A percentile compares a stretch with the other conserved stretches of the same genome.
phyloP scores from a whole-genome alignment of 2,888 invertebrate genomes.

The Pedicia rivosa region DNA sequence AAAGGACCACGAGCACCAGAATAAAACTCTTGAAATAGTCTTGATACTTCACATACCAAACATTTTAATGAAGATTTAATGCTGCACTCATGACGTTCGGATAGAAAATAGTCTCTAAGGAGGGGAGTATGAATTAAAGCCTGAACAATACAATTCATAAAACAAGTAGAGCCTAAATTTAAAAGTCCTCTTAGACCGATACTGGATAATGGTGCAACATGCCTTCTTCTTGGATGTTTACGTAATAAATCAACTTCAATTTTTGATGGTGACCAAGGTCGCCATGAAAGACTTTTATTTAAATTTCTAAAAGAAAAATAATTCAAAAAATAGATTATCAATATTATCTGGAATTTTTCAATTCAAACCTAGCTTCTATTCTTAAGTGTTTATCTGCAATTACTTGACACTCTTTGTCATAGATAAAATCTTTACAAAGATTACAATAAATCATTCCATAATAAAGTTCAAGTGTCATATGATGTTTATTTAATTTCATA shows the following conservation, averaged over 20 bases:
- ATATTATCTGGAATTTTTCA: neutral
- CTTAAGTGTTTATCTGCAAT: constrained; percentile 37
- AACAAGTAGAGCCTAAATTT: constrained; percentile 95
- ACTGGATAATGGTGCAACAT: constrained; percentile 66
- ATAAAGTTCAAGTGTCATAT: constrained; percentile 69
- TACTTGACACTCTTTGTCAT: constrained; percentile 54
- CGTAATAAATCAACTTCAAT: constrained; percentile 61
- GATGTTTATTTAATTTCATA: constrained; percentile 63
- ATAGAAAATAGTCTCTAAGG: constrained; percentile 86
- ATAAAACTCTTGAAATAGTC: constrained; percentile 93
- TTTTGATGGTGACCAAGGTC: constrained; percentile 64
- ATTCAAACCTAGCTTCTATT: constrained; percentile 38
- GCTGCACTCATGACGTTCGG: constrained; percentile 80
- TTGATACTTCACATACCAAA: constrained; percentile 89
- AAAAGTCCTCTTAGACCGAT: constrained; percentile 85
- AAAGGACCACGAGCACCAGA: constrained; percentile 77
- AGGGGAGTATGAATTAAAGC: constrained; percentile 90
- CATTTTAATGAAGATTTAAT: constrained; percentile 53
- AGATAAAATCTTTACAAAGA: constrained; percentile 83
- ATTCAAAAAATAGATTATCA: neutral
- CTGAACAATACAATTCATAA: constrained; percentile 96
- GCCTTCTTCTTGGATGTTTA: constrained; percentile 59
- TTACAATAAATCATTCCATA: constrained; percentile 84
- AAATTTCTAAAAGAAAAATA: constrained; percentile 29
- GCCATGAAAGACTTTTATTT: constrained; percentile 44